Evolutionary conservation across 2,888 invertebrate genomes (phyloP), one percentile per base, ranked within the genome.

Genomic region (Drosophila testacea): DNA sequence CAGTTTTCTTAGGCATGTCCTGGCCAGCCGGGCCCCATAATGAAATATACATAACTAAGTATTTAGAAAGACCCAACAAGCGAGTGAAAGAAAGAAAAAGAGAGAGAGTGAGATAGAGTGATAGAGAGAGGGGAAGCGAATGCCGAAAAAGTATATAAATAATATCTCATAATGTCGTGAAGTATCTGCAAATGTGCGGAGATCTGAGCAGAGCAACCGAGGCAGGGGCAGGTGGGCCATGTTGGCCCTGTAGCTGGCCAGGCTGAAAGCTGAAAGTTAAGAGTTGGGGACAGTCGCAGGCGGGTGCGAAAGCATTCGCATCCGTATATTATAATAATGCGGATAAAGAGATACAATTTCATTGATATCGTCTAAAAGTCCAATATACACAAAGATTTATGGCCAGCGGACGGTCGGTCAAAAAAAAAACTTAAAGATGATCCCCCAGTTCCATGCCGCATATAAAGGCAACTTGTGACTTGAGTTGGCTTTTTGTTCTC

Each of bases 271-370:
- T 34, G 47, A 42, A 34, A n/a, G n/a, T 38, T 27, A 34, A 38
- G 46, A 57, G 57, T 27, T 27, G 57, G 62, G 27, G 54, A 59
- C 59, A 54, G 61, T 66, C 64, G 69, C 70, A 69, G 71, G 73
- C 73, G 70, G 66, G 68, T 65, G 72, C 68, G 69, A 63, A 61
- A 54, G 64, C 79, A 70, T 81, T 79, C 88, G 84, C 69, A 88
- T 83, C 79, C 89, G 88, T 91, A 89, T 90, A 91, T 91, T 91
- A 91, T 87, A 87, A 91, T 91, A 91, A 90, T 91, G 91, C 90
- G 91, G 91, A 91, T 91, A 90, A 91, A 90, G 88, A 91, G 91
- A 92, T 91, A 92, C 89, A 90, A 90, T 91, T 92, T 91, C 91
- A 91, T 91, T 92, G 92, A 91, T 91, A 92, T 91, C 89, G 91